Percentiles rank a stretch among this genome's conserved stretches.
Conservation (phyloP, 2,113 vertebrate species). For the Leptosomus discolor region DNA sequence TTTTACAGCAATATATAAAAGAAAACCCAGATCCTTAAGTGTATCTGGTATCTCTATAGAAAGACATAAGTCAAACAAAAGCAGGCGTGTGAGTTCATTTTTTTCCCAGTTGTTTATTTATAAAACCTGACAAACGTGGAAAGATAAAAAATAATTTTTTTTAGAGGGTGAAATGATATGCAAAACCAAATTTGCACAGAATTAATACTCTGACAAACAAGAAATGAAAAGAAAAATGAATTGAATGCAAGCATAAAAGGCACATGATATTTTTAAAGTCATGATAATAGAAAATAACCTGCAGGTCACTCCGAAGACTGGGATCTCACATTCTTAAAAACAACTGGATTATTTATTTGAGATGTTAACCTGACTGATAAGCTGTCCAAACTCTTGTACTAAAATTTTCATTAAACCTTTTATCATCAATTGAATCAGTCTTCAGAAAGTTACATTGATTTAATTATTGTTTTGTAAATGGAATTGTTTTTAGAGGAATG, state of each 20-base stretch:
- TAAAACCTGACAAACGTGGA: not conserved
- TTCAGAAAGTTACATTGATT: not conserved
- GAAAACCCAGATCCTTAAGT: not conserved
- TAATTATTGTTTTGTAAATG: not conserved
- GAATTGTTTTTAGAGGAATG: not conserved
- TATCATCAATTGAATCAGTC: not conserved
- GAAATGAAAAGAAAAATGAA: not conserved
- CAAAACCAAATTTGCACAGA: not conserved
- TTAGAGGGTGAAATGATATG: not conserved
- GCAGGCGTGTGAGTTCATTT: accelerated
- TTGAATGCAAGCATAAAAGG: not conserved
- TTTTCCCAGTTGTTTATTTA: not conserved
- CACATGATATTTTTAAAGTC: not conserved
- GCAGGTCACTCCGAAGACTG: not conserved
- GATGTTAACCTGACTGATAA: not conserved
- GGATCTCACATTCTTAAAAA: not conserved
- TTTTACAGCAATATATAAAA: not conserved
- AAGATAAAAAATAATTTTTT: not conserved
- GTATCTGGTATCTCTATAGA: not conserved
- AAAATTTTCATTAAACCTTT: not conserved
- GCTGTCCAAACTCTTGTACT: not conserved
- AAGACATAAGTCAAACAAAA: not conserved
- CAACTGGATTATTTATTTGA: not conserved
- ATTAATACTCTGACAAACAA: not conserved
- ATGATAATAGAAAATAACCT: not conserved